Conservation (phyloP, 2,113 vertebrate genomes). For the Bos indicus region DNA sequence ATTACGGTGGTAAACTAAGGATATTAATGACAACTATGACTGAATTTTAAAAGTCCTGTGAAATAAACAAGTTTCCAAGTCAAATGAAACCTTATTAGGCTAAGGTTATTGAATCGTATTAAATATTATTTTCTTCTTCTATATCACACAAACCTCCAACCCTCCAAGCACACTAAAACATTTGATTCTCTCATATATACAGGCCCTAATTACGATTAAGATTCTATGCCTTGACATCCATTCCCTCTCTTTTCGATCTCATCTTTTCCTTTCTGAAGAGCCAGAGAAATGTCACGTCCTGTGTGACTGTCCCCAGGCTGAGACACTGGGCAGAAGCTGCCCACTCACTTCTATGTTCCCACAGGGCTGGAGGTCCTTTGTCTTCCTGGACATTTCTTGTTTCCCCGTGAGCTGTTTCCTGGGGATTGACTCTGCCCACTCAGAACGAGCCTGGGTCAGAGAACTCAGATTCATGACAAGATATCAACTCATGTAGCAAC, state of each 20-base stretch:
- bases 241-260: not conserved
- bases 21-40: not conserved
- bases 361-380: not conserved
- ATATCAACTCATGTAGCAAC: not conserved
- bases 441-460: not conserved
- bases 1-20: not conserved
- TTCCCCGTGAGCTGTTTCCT: not conserved
- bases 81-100: not conserved
- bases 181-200: not conserved
- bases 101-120: not conserved
- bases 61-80: not conserved
- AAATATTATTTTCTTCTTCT: not conserved
- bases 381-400: not conserved
- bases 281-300: not conserved
- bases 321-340: not conserved
- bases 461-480: not conserved
- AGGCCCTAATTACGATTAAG: not conserved
- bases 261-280: not conserved
- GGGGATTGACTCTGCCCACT: not conserved
- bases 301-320: not conserved
- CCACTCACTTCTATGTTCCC: not conserved
- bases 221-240: not conserved
- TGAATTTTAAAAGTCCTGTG: not conserved
- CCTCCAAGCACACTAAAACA: not conserved
- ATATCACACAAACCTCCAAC: not conserved